Base-by-base conservation (phyloP, 2,113 vertebrate species). In the Sprattus sprattus region DNA sequence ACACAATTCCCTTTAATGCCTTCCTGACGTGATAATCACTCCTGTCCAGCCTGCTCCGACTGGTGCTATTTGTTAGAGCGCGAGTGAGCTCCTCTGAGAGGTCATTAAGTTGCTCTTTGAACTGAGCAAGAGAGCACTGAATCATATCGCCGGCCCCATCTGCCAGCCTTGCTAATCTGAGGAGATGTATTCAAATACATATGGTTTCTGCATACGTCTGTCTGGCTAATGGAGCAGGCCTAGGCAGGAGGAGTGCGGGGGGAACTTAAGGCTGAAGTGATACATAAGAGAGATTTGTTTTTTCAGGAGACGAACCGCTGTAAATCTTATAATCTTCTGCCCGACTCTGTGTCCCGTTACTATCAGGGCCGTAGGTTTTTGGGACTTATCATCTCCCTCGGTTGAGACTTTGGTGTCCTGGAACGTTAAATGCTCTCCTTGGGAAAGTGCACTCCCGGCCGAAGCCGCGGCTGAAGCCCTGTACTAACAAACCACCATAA, bases 21-120 rank as follows among this genome's bases (percentile, higher is more conserved):
- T 81, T 32, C n/a, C 44, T 81, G 6, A 32, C 11, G 1, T 81
- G 89, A 92, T 92, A 92, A 93, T 94, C 92, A 91, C 86, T 89
- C 84, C 85, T 84, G 83, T 91, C 54, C 75, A 64, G 89, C 88
- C 89, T 81, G 89, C 81, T 88, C 84, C 84, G 82, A 71, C 90
- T 82, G 45, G 86, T 81, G 88, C 91, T 88, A 93, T 94, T 93
- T 91, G 89, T 93, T 90, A 93, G 89, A 86, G 88, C 91, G 88
- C 89, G 91, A 39, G 39, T 13, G 50, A 91, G 90, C 86, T 93
- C 87, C 89, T 83, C 82, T 87, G 92, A 93, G 93, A 93, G 92
- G 91, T 93, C 92, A 92, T 94, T 94, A 92, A 93, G 93, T 82
- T 44, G 75, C 91, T 90, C 92, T 92, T 92, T 90, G 91, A 93